These are phyloP conservation scores for Alcis repandata DNA, from an alignment of 2,888 invertebrate species.

Conservation along the genomic window DNA sequence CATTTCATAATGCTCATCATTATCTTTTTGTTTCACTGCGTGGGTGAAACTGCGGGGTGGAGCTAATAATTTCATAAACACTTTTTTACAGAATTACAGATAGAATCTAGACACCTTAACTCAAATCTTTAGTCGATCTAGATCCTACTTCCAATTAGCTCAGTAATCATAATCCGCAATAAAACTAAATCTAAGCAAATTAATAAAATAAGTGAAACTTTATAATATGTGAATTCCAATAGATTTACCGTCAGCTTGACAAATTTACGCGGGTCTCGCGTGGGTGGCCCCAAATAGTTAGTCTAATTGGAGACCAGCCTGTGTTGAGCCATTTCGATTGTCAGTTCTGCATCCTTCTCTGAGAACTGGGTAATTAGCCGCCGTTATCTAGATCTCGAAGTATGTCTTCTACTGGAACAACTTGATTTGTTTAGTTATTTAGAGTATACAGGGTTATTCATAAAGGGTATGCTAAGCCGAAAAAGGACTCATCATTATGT, in stretches of 20 bases:
- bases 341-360: slow-evolving; percentile 30
- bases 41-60: no score
- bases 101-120: no score
- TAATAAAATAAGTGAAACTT: slow-evolving; percentile 14
- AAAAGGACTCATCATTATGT: no score
- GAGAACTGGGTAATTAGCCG: slow-evolving; percentile 24
- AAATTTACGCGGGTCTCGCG: slow-evolving; percentile 42
- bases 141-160: not conserved
- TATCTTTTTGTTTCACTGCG: no score
- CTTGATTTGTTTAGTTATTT: slow-evolving; percentile 28
- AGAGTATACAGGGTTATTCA: no score
- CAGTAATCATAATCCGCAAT: not conserved
- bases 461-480: no score
- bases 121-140: no score
- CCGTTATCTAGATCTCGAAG: slow-evolving; percentile 31
- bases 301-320: slow-evolving; percentile 43
- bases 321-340: slow-evolving; percentile 34
- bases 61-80: no score
- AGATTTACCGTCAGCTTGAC: slow-evolving; percentile 25
- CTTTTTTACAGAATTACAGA: no score
- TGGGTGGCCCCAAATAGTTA: slow-evolving; percentile 64
- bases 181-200: not conserved
- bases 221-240: slow-evolving; percentile 18
- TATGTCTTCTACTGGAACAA: slow-evolving; percentile 32
- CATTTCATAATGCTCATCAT: no score